Percentiles rank a stretch among this genome's conserved stretches.
Evolutionary conservation across 2,888 invertebrate genomes (phyloP).

Genomic region (Belgica antarctica): DNA sequence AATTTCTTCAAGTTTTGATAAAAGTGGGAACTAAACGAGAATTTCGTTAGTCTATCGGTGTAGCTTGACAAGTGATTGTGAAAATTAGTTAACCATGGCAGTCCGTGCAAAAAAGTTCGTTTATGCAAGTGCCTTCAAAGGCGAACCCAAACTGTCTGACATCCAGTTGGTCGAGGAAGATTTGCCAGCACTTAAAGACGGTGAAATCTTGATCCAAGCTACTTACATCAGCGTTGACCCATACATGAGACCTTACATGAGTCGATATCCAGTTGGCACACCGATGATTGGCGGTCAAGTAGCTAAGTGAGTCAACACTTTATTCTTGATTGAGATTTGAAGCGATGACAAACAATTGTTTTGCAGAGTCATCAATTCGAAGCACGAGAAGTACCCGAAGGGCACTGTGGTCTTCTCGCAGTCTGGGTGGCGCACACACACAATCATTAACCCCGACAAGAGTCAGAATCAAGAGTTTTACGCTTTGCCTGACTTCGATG

Average conservation of each 20-base stretch:
- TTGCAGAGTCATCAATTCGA: slow-evolving; percentile 35
- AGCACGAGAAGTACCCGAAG: slow-evolving; percentile 31
- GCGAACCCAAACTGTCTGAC: slow-evolving; percentile 24
- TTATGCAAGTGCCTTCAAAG: slow-evolving; percentile 19
- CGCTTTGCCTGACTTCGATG: slow-evolving; percentile 48
- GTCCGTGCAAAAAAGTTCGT: slow-evolving; percentile 33
- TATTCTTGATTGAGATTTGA: neutral
- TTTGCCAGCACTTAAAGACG: slow-evolving; percentile 30
- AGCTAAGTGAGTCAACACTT: slow-evolving; percentile 59
- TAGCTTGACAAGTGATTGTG: too few species aligned
- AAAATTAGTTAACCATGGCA: too few species aligned
- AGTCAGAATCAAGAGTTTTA: slow-evolving; percentile 49
- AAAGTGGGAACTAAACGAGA: neutral
- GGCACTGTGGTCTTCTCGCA: slow-evolving; percentile 31
- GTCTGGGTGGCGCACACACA: slow-evolving; percentile 43
- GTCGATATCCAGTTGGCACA: slow-evolving; percentile 59
- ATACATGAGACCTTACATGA: slow-evolving; percentile 65
- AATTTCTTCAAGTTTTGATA: neutral
- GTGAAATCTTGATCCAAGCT: slow-evolving; percentile 52
- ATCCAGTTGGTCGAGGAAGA: slow-evolving; percentile 37
- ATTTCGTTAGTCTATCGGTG: too few species aligned
- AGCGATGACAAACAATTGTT: neutral
- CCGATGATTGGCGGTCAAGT: slow-evolving; percentile 72
- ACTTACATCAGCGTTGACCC: slow-evolving; percentile 71
- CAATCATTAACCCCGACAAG: slow-evolving; percentile 39